These are phyloP conservation scores for Cacajao melanocephalus DNA, from an alignment of 2,797 vertebrate genomes.

Conservation along the genomic window DNA sequence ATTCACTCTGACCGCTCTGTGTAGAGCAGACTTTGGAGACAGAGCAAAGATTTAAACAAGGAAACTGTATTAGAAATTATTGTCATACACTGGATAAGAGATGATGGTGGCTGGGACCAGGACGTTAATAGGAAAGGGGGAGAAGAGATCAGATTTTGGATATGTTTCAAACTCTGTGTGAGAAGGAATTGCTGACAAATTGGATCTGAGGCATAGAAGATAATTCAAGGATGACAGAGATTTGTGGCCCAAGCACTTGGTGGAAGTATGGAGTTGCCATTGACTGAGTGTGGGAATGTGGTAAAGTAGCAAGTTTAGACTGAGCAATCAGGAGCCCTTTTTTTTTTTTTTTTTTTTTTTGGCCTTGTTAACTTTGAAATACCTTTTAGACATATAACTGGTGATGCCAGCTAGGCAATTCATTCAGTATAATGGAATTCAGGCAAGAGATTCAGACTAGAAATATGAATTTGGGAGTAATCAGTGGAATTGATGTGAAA, in stretches of 20 bases:
- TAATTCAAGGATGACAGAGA: conserved; percentile 12
- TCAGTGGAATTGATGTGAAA: neutral
- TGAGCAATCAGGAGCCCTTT: neutral
- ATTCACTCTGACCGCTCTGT: neutral
- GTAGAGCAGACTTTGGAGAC: neutral
- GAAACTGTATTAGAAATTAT: conserved; percentile 26
- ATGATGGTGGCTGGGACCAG: neutral
- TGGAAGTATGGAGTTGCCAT: neutral
- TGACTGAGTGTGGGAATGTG: neutral
- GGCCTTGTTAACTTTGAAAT: neutral
- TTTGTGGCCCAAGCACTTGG: neutral
- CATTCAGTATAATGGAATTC: conserved; percentile 30
- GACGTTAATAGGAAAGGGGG: neutral
- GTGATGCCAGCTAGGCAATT: neutral
- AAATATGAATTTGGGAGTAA: conserved; percentile 30
- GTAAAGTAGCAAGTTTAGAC: neutral
- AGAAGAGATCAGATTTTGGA: conserved; percentile 30
- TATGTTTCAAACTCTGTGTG: conserved; percentile 41
- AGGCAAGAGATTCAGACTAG: conserved; percentile 4
- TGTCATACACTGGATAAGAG: neutral
- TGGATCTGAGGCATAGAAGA: conserved; percentile 33
- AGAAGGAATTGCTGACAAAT: conserved; percentile 41
- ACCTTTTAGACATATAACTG: neutral
- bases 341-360: conserved; percentile 44
- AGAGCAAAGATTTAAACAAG: neutral